These are phyloP conservation scores for Mesocentrotus franciscanus DNA, from an alignment of 53 echinoderm and acorn worm species.

Conservation along the genomic window DNA sequence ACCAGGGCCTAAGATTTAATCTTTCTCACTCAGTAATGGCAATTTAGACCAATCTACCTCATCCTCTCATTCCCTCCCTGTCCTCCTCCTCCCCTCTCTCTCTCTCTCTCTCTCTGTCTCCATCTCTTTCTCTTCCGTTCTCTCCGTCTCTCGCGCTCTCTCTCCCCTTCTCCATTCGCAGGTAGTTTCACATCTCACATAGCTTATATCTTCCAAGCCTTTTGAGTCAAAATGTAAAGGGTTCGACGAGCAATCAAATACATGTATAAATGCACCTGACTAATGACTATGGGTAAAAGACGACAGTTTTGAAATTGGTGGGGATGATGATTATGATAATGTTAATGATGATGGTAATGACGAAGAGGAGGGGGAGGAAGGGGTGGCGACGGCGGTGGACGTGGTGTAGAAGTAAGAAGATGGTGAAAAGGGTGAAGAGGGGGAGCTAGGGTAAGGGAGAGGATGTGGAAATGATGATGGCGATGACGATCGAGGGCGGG, in stretches of 20 bases:
- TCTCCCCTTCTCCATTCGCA: background rate
- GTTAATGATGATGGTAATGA: background rate
- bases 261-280: background rate
- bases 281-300: background rate
- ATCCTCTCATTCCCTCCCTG: background rate
- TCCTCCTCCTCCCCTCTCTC: background rate
- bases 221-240: background rate
- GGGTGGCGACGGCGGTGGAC: background rate
- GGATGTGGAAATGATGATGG: background rate
- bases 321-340: background rate
- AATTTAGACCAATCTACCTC: constrained; percentile 2
- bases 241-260: background rate
- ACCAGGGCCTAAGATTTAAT: constrained; percentile 19
- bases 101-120: too few species aligned
- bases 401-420: background rate
- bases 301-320: background rate
- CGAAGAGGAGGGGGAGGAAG: background rate
- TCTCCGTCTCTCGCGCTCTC: background rate
- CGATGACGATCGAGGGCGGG: too few species aligned
- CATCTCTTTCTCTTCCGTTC: background rate
- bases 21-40: constrained; percentile 57
- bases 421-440: background rate
- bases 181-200: constrained; percentile 23
- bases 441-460: background rate
- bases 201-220: background rate